Evolutionary conservation across 2,888 invertebrate genomes (phyloP).

Genomic region (Hipparchia semele): DNA sequence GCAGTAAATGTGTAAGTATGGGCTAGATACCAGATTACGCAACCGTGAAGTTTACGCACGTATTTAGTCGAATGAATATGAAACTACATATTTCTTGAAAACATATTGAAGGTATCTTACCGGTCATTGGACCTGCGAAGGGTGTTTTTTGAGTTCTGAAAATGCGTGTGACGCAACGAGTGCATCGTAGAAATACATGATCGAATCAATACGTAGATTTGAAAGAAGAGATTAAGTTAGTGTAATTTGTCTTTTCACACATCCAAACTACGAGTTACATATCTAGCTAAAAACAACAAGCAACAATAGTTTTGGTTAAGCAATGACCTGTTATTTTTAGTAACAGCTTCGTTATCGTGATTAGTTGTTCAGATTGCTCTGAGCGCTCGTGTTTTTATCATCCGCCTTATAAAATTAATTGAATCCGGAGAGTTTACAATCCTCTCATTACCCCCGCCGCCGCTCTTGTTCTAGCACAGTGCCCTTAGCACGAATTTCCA

Average conservation of each 20-base stretch:
- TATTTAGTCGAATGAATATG: background rate
- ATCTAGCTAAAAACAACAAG: background rate
- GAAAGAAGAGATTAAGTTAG: too few relatives aligned
- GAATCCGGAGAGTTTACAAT: conserved; percentile 16
- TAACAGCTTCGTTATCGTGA: background rate
- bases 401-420: conserved; percentile 19
- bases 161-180: too few relatives aligned
- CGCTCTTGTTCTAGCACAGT: conserved; percentile 38
- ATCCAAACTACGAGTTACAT: too few relatives aligned
- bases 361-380: background rate
- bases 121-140: too few relatives aligned
- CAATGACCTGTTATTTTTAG: conserved; percentile 2
- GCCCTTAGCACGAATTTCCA: background rate
- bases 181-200: too few relatives aligned
- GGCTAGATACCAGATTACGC: conserved; percentile 14
- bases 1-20: conserved; percentile 12
- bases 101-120: too few relatives aligned
- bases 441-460: conserved; percentile 10
- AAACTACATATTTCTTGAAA: background rate
- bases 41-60: conserved; percentile 11
- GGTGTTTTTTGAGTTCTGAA: too few relatives aligned
- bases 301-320: background rate
- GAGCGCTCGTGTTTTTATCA: conserved; percentile 16
- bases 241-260: too few relatives aligned
- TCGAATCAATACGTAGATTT: too few relatives aligned